Conservation (phyloP, 2,113 vertebrate species). For the Corythoichthys intestinalis region DNA sequence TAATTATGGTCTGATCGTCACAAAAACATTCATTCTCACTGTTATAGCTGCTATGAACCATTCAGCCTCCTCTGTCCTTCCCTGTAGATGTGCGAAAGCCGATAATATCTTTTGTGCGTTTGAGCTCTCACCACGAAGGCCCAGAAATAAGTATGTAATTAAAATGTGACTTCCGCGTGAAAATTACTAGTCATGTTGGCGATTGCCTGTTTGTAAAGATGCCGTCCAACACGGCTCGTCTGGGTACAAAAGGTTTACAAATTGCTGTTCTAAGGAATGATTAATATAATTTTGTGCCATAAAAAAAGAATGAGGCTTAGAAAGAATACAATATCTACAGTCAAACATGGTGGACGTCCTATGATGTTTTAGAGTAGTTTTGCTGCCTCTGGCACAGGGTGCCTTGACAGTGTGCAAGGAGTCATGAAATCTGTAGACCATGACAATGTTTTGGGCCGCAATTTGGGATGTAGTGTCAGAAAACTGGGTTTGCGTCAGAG, state of each 20-base stretch:
- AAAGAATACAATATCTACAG: no score
- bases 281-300: not conserved
- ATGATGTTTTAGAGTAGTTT: no score
- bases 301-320: no score
- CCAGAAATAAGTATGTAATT: slow-evolving; percentile 65
- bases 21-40: slow-evolving; percentile 48
- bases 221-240: not conserved
- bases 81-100: slow-evolving; percentile 47
- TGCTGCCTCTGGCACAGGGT: no score
- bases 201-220: not conserved
- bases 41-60: slow-evolving; percentile 31
- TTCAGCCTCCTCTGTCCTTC: slow-evolving; percentile 7
- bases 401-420: no score
- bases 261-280: not conserved
- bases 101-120: slow-evolving; percentile 61
- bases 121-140: slow-evolving; percentile 54
- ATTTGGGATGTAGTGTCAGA: no score
- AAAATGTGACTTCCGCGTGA: slow-evolving; percentile 63
- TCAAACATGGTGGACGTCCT: no score
- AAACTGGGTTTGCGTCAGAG: no score
- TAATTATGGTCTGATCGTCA: slow-evolving; percentile 75
- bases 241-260: not conserved
- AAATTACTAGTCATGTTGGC: slow-evolving; percentile 53
- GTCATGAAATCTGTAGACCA: no score
- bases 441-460: no score